Percentiles rank a stretch among this genome's conserved stretches.
phyloP scores from a whole-genome alignment of 1,140 invertebrate species.

The roundworm (Caenorhabditis elegans) region WBcel235 BX284602.5:4868501-4869000 shows the following conservation, averaged over 20 bases:
- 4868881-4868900: neutral
- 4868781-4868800: too few species aligned
- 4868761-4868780: too few species aligned
- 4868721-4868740: neutral
- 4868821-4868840: too few species aligned
- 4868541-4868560: too few species aligned
- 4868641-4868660: neutral
- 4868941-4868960: neutral
- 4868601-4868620: too few species aligned
- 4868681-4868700: neutral
- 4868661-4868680: neutral
- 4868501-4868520: too few species aligned
- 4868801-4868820: too few species aligned
- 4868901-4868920: slow-evolving; percentile 5
- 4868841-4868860: neutral
- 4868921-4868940: slow-evolving; percentile 8
- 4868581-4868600: too few species aligned
- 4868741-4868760: too few species aligned
- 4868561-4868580: too few species aligned
- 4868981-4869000: slow-evolving; percentile 16
- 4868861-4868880: neutral
- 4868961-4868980: neutral
- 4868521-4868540: too few species aligned
- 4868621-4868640: too few species aligned
- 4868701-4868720: neutral